Conservation (phyloP, 2,797 vertebrate species). For the Pelobates cultripes region DNA sequence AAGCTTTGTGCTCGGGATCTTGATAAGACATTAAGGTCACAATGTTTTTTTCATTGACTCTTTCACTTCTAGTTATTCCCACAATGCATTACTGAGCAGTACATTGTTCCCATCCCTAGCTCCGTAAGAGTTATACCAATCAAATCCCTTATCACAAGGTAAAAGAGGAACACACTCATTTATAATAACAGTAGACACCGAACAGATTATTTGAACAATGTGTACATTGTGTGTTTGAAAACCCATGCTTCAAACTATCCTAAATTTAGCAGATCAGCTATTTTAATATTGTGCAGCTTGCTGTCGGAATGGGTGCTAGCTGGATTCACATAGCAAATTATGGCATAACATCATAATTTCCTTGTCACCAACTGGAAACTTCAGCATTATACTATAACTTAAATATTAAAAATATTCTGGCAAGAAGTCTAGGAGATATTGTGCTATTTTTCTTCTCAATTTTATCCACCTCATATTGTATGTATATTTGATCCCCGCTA, state of each 20-base stretch:
- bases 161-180: constrained; percentile 12
- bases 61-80: background rate
- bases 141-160: constrained; percentile 8
- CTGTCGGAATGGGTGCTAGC: background rate
- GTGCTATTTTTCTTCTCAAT: too few relatives aligned
- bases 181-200: constrained; percentile 24
- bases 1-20: constrained; percentile 29
- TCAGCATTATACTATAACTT: background rate
- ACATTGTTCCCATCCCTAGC: background rate
- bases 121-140: background rate
- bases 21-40: constrained; percentile 36
- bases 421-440: too few relatives aligned
- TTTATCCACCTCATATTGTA: too few relatives aligned
- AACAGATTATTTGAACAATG: constrained; percentile 42
- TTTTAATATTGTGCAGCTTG: constrained; percentile 15
- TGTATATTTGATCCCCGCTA: too few relatives aligned
- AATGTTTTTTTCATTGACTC: constrained; percentile 26
- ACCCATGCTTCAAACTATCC: constrained; percentile 18
- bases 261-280: constrained; percentile 23
- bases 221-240: constrained; percentile 15
- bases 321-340: background rate
- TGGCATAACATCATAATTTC: background rate
- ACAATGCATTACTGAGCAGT: background rate
- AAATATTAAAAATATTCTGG: background rate
- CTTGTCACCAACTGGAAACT: background rate